phyloP scores from a whole-genome alignment of 2,797 vertebrate genomes.

The Pangasius krempfi region DNA sequence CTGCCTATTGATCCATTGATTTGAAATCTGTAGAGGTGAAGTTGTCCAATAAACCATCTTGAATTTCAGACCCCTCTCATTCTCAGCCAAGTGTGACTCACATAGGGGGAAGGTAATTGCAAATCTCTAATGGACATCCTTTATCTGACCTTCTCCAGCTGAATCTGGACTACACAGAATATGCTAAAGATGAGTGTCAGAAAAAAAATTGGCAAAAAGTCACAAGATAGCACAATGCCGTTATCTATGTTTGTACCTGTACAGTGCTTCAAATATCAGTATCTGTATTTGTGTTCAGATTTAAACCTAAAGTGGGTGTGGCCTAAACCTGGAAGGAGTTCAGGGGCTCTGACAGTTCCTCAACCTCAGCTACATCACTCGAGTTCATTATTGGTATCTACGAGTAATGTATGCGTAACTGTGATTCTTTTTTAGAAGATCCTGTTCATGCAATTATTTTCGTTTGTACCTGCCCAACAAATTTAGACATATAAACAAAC shows the following conservation, averaged over 20 bases:
- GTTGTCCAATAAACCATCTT: slow-evolving; percentile 53
- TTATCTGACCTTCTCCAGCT: slow-evolving; percentile 21
- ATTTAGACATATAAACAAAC: no score
- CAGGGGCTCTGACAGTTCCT: not conserved
- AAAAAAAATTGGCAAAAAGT: not conserved
- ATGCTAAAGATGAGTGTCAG: not conserved
- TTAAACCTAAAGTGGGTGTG: not conserved
- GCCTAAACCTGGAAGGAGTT: not conserved
- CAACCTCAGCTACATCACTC: not conserved
- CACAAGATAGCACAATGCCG: not conserved
- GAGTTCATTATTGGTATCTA: not conserved
- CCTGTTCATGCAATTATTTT: not conserved
- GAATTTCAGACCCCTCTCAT: slow-evolving; percentile 56
- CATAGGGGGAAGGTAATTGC: slow-evolving; percentile 32
- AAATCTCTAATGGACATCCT: slow-evolving; percentile 42
- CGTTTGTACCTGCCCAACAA: no score
- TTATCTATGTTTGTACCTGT: not conserved
- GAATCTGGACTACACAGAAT: not conserved
- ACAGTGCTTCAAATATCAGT: not conserved
- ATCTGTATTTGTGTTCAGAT: not conserved
- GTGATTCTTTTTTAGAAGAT: not conserved
- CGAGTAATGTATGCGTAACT: not conserved
- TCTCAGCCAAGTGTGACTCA: slow-evolving; percentile 55
- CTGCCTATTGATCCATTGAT: slow-evolving; percentile 60
- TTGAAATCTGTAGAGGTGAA: slow-evolving; percentile 61